Evolutionary conservation across 2,888 invertebrate genomes (phyloP), one percentile per base, ranked within the genome.

Genomic region (Rhodophaea formosa): DNA sequence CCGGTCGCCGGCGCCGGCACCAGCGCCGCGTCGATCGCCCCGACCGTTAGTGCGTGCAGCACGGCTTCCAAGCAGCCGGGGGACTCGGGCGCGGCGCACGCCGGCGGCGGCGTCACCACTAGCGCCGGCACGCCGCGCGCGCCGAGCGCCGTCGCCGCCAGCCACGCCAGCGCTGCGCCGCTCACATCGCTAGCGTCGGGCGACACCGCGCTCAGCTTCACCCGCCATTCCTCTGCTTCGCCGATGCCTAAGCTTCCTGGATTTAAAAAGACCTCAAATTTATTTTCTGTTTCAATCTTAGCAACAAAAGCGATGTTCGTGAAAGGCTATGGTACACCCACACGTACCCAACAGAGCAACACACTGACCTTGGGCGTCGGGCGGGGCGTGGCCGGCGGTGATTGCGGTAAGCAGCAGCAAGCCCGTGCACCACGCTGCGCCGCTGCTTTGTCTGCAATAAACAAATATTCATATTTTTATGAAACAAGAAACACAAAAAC

Each of bases 1-100:
- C 61, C 70, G 39, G 77, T 71, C 1, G 80, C 64, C 58, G 77
- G 60, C 59, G 71, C 72, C n/a, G 78, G 70, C 61, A 80, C 60
- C 57, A 82, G 56, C 12, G 80, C 80, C 6, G 60, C 80, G 56
- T 70, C 73, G 59, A 69, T 56, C 15, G 47, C 56, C 62, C 70
- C 74, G 59, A 59, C 67, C 29, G 65, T 62, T 58, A 76, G 65
- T 53, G 69, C 69, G 30, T 63, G 63, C 54, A 69, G 61, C 49
- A 70, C 57, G 46, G 71, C 72, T 57, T 66, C 62, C 49, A 67
- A 65, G 60, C 77, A 70, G 39, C 61, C 62, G 58, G 64, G 61
- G 45, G 59, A 53, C 61, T 66, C 71, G 10, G 68, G 58, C 15
- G 65, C 60, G 55, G 56, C 65, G 61, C 56, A 59, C 52, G 56